Evolutionary conservation across 2,888 invertebrate genomes (phyloP).

Genomic region (Phyllotreta striolata): DNA sequence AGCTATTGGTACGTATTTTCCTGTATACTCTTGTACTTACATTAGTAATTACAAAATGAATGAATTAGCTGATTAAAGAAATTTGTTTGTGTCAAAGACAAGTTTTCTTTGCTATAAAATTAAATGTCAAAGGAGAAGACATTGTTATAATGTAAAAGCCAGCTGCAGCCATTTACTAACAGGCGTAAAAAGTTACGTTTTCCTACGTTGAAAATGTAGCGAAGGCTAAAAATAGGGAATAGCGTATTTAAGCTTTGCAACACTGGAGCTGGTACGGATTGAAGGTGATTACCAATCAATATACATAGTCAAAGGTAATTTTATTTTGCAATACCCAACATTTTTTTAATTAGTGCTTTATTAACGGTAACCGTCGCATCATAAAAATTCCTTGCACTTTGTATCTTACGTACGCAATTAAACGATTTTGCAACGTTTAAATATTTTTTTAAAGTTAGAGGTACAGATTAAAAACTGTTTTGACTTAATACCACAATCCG

Average conservation of each 20-base stretch:
- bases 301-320: background rate
- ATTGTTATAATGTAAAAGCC: conserved; percentile 5
- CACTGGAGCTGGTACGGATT: background rate
- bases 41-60: background rate
- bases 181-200: conserved; percentile 9
- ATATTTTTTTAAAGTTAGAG: background rate
- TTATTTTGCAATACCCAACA: background rate
- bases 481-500: background rate
- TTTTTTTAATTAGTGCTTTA: too few relatives aligned
- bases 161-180: background rate
- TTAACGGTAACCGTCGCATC: too few relatives aligned
- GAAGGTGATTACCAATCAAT: background rate
- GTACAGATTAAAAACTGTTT: conserved; percentile 1
- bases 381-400: too few relatives aligned
- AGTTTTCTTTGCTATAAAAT: conserved; percentile 1
- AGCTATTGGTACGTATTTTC: conserved; percentile 76
- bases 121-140: background rate
- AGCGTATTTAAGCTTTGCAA: conserved; percentile 6
- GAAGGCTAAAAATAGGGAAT: conserved; percentile 5
- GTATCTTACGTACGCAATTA: too few relatives aligned
- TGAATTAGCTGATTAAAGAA: background rate
- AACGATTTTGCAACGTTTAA: background rate
- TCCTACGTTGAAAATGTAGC: background rate
- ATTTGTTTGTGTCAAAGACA: too few relatives aligned
- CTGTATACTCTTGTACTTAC: too few relatives aligned